These are phyloP conservation scores for Danio jaintianensis DNA, from an alignment of 2,797 vertebrate species.

Conservation along the genomic window DNA sequence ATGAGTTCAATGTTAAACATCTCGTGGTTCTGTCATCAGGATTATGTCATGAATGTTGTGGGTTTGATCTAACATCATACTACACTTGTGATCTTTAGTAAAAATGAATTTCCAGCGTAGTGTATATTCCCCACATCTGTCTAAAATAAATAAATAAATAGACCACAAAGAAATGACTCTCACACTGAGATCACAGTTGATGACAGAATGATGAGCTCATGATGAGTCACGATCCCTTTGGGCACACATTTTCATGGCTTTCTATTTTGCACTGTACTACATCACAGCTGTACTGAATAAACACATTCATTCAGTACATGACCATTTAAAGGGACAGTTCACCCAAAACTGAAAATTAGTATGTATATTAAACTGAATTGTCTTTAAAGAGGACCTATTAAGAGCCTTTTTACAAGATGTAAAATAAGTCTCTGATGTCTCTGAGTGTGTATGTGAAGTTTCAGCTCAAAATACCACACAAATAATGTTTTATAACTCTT, in stretches of 20 bases:
- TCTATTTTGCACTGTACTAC: not conserved
- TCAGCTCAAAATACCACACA: no score
- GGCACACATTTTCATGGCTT: not conserved
- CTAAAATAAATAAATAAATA: not conserved
- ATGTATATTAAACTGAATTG: no score
- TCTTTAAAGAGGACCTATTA: no score
- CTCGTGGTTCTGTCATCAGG: not conserved
- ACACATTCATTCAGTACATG: no score
- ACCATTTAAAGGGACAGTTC: no score
- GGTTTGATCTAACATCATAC: not conserved
- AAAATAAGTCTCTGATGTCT: no score
- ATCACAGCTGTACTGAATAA: not conserved
- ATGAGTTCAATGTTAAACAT: not conserved
- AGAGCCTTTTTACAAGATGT: no score
- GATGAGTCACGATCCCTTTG: not conserved
- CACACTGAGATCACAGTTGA: not conserved
- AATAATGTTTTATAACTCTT: no score
- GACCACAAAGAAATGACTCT: not conserved
- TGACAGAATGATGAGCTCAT: not conserved
- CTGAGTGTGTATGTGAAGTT: no score
- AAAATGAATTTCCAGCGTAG: not conserved
- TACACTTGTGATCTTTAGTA: constrained; percentile 4
- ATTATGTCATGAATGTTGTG: not conserved
- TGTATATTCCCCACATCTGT: not conserved
- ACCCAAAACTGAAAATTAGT: no score